Evolutionary conservation across 2,888 invertebrate genomes (phyloP), one percentile per base, ranked within the genome.

Genomic region (Drosophila fungiperda): DNA sequence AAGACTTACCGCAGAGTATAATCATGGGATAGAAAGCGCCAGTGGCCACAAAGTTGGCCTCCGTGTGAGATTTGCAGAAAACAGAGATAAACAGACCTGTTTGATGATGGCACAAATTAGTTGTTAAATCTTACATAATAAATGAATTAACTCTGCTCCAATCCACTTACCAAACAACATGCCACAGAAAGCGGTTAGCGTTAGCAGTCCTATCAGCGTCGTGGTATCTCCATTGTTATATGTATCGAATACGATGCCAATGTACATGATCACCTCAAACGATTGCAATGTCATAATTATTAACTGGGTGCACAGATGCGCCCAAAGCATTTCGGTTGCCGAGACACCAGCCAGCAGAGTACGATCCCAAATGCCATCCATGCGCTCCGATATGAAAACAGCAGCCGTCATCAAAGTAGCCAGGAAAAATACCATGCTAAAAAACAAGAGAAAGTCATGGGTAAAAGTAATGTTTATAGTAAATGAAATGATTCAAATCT

Each of bases 11-110:
- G 92, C 97, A 97, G 8, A 98, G 93, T 74, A 98, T 94, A 76
- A 98, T 95, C 94, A 97, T 96, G 0, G 98, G 98, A 91, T 98
- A 98, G 91, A 98, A 98, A 76, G 96, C 97, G 17, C 98, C 98
- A 0, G 98, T 95, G 0, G 97, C 95, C 15, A 97, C 94, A 91
- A 97, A 97, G 94, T 98, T 97, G 0, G 98, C 96, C 86, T 96
- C 94, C 0, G 96, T 96, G 83, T 97, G 97, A 36, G 96, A 96
- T 29, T 95, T 94, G 88, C 97, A 97, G 78, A 96, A 93, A 0
- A 97, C 95, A 0, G 98, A 97, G 58, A 98, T 96, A 45, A 97
- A 94, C 90, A 98, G 96, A 45, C 98, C 98, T 92, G 38, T 11
- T 3, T 20, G 29, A 59, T 2, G 4, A 52, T 29, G 12, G 0